These are phyloP conservation scores for Brachypodius melanocephalos DNA, from an alignment of 2,113 vertebrate species.

Conservation along the genomic window DNA sequence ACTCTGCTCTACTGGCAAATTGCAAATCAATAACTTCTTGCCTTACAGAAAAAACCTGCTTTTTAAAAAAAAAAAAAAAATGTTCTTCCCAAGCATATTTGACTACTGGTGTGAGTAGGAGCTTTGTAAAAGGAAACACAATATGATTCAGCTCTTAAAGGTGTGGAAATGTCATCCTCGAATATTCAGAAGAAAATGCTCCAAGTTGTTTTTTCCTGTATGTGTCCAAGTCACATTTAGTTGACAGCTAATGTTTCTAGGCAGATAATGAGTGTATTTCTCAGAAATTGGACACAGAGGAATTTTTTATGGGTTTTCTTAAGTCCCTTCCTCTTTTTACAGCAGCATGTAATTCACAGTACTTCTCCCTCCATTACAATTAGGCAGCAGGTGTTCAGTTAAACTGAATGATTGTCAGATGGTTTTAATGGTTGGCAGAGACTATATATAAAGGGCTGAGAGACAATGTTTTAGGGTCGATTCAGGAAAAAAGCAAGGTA, in stretches of 20 bases:
- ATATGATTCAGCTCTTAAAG: constrained; percentile 2
- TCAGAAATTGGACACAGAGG: not conserved
- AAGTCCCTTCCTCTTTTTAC: constrained; percentile 1
- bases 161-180: not conserved
- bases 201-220: constrained; percentile 10
- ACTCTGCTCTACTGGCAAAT: not conserved
- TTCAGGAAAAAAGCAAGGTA: not conserved
- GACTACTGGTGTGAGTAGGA: not conserved
- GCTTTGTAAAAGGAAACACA: not conserved
- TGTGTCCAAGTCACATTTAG: not conserved
- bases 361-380: not conserved
- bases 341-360: not conserved
- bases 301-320: not conserved
- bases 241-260: not conserved
- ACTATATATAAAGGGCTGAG: not conserved
- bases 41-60: too few relatives aligned
- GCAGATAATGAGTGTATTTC: constrained; percentile 1
- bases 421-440: not conserved
- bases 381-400: not conserved
- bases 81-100: not conserved
- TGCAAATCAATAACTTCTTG: not conserved
- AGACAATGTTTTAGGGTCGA: not conserved
- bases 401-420: not conserved
- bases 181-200: not conserved
- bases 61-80: too few relatives aligned